Evolutionary conservation across 1,140 invertebrate species (phyloP).

Genomic region (Stenopsyche tienmushanensis): DNA sequence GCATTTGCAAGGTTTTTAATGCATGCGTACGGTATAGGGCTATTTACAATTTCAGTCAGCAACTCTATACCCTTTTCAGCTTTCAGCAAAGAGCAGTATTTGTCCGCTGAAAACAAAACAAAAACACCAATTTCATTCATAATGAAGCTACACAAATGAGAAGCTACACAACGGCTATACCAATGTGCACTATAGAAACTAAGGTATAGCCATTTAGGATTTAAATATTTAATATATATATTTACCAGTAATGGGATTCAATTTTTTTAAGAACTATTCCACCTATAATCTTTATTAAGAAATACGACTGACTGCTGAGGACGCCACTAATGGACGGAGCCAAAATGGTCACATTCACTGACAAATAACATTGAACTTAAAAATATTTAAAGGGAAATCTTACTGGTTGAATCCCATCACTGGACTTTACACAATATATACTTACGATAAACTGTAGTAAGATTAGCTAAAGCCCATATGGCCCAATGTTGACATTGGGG

Average conservation of each 20-base stretch:
- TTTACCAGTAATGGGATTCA: not conserved
- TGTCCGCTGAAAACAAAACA: conserved; percentile 64
- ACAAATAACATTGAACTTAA: too few relatives aligned
- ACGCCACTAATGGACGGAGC: too few relatives aligned
- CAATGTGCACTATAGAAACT: too few relatives aligned
- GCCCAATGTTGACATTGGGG: conserved; percentile 94
- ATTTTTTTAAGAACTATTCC: not conserved
- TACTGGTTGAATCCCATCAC: too few relatives aligned
- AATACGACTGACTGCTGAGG: too few relatives aligned
- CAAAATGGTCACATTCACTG: too few relatives aligned
- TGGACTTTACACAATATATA: too few relatives aligned
- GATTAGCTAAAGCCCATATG: conserved; percentile 95
- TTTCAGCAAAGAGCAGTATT: conserved; percentile 86
- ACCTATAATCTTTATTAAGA: not conserved
- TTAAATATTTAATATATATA: not conserved
- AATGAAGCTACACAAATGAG: too few relatives aligned
- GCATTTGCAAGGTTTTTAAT: conserved; percentile 68
- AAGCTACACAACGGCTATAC: too few relatives aligned
- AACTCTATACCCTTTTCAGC: conserved; percentile 81
- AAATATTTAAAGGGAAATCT: too few relatives aligned
- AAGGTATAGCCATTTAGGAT: not conserved
- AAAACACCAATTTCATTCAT: too few relatives aligned
- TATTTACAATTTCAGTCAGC: conserved; percentile 66
- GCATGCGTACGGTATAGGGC: conserved; percentile 60
- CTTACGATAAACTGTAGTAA: conserved; percentile 90